Conservation (phyloP, 2,888 invertebrate species). For the Erynnis tages region DNA sequence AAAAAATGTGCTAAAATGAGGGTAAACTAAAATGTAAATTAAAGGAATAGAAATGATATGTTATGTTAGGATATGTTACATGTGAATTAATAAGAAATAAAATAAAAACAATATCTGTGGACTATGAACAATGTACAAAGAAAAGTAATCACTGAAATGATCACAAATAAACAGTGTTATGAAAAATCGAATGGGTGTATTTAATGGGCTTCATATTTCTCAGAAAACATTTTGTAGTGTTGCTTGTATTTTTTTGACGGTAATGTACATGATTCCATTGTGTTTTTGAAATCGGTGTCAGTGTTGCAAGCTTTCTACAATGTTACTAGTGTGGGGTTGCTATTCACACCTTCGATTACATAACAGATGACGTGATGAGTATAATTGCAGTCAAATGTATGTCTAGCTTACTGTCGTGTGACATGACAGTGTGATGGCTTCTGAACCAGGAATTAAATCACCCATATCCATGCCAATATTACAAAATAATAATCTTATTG, state of each 20-base stretch:
- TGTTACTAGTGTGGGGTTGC: slow-evolving; percentile 57
- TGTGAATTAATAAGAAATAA: background rate
- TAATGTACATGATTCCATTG: slow-evolving; percentile 47
- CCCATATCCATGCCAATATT: slow-evolving; percentile 34
- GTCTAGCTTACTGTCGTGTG: slow-evolving; percentile 43
- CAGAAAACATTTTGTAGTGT: slow-evolving; percentile 30
- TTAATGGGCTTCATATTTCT: slow-evolving; percentile 44
- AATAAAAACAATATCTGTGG: slow-evolving; percentile 34
- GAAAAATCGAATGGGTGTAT: slow-evolving; percentile 43
- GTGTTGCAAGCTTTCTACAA: slow-evolving; percentile 73
- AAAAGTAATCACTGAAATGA: slow-evolving; percentile 31
- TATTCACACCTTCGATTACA: slow-evolving; percentile 53
- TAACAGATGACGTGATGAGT: slow-evolving; percentile 40
- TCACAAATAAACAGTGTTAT: slow-evolving; percentile 37
- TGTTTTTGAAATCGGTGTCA: slow-evolving; percentile 51
- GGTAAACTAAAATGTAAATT: no score
- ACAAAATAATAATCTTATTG: slow-evolving; percentile 1
- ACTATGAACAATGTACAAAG: slow-evolving; percentile 33
- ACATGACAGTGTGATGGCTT: slow-evolving; percentile 62
- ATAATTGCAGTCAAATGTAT: slow-evolving; percentile 39
- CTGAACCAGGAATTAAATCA: slow-evolving; percentile 43
- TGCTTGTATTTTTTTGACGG: slow-evolving; percentile 32
- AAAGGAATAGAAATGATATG: no score
- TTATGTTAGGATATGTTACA: background rate
- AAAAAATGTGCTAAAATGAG: no score